These are phyloP conservation scores for Planococcus citri DNA, from an alignment of 1,140 invertebrate species.

Conservation along the genomic window DNA sequence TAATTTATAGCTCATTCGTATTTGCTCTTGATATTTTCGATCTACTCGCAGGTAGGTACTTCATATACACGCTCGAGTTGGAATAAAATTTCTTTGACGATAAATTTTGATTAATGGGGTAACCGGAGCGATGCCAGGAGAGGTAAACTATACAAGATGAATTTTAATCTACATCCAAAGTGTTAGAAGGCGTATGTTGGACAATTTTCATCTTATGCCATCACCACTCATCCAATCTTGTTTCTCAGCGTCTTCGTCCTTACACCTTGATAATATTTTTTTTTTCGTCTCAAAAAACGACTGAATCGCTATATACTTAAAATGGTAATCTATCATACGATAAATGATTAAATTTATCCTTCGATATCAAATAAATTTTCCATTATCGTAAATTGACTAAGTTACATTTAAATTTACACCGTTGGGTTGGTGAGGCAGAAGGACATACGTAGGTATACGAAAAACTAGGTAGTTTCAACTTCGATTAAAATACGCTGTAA, in stretches of 20 bases:
- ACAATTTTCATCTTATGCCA: neutral
- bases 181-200: too few relatives aligned
- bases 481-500: too few relatives aligned
- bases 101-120: neutral
- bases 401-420: neutral
- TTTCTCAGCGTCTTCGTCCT: too few relatives aligned
- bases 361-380: neutral
- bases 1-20: neutral
- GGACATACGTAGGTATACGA: too few relatives aligned
- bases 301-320: too few relatives aligned
- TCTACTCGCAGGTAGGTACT: too few relatives aligned
- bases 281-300: too few relatives aligned
- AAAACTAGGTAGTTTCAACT: too few relatives aligned
- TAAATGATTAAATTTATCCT: neutral
- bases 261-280: too few relatives aligned
- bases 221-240: neutral
- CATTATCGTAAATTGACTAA: neutral
- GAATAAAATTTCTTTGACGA: neutral
- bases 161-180: neutral
- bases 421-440: too few relatives aligned
- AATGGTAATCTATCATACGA: neutral
- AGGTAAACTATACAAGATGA: neutral
- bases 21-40: neutral
- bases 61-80: too few relatives aligned
- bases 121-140: neutral